These are phyloP conservation scores for Nemurella pictetii DNA, from an alignment of 2,888 invertebrate species.

Conservation along the genomic window DNA sequence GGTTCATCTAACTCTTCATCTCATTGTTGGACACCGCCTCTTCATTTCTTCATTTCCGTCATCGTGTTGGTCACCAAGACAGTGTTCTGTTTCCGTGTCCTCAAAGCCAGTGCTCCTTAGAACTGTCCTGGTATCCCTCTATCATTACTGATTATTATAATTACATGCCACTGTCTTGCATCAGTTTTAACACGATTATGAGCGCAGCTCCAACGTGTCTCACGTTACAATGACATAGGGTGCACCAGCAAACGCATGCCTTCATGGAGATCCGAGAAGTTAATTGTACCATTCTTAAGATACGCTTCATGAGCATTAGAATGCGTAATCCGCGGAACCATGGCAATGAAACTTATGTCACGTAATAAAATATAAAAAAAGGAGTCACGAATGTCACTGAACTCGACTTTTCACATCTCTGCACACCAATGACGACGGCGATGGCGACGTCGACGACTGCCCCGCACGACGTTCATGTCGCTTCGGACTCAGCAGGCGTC, in stretches of 20 bases:
- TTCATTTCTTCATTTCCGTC: background rate
- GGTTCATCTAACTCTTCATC: background rate
- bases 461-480: background rate
- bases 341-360: slow-evolving; percentile 31
- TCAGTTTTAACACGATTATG: slow-evolving; percentile 12
- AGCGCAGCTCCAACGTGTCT: background rate
- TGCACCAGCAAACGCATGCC: background rate
- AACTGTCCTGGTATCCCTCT: background rate
- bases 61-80: background rate
- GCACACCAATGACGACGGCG: background rate
- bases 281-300: slow-evolving; percentile 1
- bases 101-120: background rate
- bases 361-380: slow-evolving; percentile 9
- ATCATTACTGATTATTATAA: slow-evolving; percentile 10
- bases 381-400: slow-evolving; percentile 19
- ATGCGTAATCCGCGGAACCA: slow-evolving; percentile 27
- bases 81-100: slow-evolving; percentile 9
- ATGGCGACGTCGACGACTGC: background rate
- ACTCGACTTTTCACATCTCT: slow-evolving; percentile 4
- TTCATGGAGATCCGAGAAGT: background rate
- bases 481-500: background rate
- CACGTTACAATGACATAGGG: background rate
- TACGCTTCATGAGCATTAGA: slow-evolving; percentile 25
- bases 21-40: background rate
- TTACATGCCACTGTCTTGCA: background rate